phyloP scores from a whole-genome alignment of 2,113 vertebrate species.

The Chaetodon trifascialis region DNA sequence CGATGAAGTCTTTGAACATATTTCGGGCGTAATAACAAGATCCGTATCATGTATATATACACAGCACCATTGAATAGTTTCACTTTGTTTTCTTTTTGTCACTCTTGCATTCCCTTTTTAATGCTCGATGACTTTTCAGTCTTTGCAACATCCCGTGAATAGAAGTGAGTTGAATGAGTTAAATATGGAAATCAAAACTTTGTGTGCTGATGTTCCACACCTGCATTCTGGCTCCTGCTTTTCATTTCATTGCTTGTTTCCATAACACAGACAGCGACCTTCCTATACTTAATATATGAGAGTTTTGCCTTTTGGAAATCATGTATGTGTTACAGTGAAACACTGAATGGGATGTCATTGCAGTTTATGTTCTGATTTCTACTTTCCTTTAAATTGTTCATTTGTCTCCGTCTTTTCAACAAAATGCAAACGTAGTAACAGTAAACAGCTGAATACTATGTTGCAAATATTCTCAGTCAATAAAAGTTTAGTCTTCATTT shows the following conservation, averaged over 20 bases:
- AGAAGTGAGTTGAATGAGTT: too few species aligned
- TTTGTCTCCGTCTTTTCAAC: accelerated
- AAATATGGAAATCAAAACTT: neutral
- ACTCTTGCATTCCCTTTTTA: neutral
- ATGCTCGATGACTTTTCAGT: neutral
- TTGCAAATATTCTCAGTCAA: neutral
- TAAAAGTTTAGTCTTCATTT: neutral
- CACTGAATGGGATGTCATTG: neutral
- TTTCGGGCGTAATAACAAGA: neutral
- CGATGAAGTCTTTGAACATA: neutral
- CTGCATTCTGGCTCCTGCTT: neutral
- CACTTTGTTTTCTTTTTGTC: neutral
- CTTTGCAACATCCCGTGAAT: neutral
- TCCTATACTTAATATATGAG: too few species aligned
- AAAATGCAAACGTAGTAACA: neutral
- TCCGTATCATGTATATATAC: neutral
- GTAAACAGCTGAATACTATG: too few species aligned
- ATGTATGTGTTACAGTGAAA: too few species aligned
- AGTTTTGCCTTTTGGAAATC: neutral
- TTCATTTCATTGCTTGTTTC: neutral
- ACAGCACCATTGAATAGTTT: neutral
- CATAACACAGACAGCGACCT: slow-evolving; percentile 8
- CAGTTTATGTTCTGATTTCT: too few species aligned
- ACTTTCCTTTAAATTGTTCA: neutral
- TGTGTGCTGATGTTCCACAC: neutral